Conservation (phyloP, 2,888 invertebrate genomes). For the Venusia cambrica region DNA sequence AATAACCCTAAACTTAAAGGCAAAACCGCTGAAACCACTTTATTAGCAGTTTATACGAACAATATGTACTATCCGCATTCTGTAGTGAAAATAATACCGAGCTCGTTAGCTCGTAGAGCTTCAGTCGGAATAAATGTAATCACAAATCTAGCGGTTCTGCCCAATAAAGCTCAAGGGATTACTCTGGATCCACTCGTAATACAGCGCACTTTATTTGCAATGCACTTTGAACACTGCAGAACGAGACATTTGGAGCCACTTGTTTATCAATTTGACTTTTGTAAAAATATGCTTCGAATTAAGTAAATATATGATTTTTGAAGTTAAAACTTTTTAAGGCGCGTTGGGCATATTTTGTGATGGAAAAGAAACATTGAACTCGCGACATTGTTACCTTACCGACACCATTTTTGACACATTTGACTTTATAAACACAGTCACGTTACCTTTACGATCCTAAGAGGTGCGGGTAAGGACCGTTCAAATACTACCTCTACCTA, state of each 20-base stretch:
- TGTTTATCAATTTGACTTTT: conserved; percentile 7
- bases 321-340: too few species aligned
- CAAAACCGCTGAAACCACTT: neutral
- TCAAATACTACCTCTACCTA: too few species aligned
- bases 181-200: conserved; percentile 35
- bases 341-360: too few species aligned
- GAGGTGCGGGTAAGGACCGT: too few species aligned
- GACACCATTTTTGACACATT: too few species aligned
- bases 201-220: conserved; percentile 28
- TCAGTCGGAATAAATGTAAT: conserved; percentile 41
- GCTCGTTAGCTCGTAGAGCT: conserved; percentile 53
- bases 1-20: too few species aligned
- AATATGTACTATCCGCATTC: conserved; percentile 13
- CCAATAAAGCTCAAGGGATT: conserved; percentile 41
- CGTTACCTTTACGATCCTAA: too few species aligned
- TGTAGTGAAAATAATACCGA: conserved; percentile 35
- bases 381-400: too few species aligned
- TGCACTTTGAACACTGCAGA: conserved; percentile 25
- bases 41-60: conserved; percentile 7
- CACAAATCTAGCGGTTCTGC: conserved; percentile 33
- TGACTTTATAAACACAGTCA: too few species aligned
- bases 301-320: too few species aligned
- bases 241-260: conserved; percentile 4
- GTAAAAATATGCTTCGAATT: neutral
- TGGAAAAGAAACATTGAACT: too few species aligned